Evolutionary conservation across 2,888 invertebrate genomes (phyloP).

Genomic region (Caenorhabditis sp.): DNA sequence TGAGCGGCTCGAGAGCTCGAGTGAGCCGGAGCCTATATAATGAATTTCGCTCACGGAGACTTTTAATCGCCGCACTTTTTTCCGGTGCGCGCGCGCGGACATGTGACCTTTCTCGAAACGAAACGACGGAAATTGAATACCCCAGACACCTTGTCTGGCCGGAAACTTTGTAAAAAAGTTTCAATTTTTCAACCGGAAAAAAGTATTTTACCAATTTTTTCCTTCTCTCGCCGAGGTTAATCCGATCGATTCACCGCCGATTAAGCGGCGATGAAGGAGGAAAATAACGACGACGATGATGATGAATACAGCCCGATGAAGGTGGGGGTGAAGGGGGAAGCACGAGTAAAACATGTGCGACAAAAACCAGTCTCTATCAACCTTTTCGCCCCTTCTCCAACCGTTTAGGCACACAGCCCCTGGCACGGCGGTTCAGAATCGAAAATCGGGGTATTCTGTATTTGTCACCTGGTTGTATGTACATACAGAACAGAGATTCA

Average conservation of each 20-base stretch:
- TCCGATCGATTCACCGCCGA: constrained; percentile 23
- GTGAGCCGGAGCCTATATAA: constrained; percentile 5
- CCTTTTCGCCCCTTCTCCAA: constrained; percentile 21
- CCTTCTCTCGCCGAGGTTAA: not conserved
- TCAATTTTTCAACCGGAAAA: not conserved
- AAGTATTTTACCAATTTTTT: too few species aligned
- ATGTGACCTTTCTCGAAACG: constrained; percentile 19
- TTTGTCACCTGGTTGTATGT: constrained; percentile 1
- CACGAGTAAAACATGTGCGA: constrained; percentile 39
- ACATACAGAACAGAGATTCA: not conserved
- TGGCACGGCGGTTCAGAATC: not conserved
- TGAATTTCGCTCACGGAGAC: too few species aligned
- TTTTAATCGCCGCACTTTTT: not conserved
- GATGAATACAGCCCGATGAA: not conserved
- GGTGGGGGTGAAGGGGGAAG: too few species aligned
- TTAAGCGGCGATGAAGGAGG: not conserved
- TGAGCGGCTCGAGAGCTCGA: not conserved
- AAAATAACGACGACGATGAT: constrained; percentile 25
- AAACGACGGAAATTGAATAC: constrained; percentile 44
- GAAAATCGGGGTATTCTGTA: not conserved
- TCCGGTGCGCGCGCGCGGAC: not conserved
- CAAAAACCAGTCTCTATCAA: constrained; percentile 27
- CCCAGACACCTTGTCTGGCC: not conserved
- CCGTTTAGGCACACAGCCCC: constrained; percentile 6
- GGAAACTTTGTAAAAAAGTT: not conserved